phyloP scores from a whole-genome alignment of 30 jellyfish, hydroid and myxozoan species.

The Hydractinia echinata region DNA sequence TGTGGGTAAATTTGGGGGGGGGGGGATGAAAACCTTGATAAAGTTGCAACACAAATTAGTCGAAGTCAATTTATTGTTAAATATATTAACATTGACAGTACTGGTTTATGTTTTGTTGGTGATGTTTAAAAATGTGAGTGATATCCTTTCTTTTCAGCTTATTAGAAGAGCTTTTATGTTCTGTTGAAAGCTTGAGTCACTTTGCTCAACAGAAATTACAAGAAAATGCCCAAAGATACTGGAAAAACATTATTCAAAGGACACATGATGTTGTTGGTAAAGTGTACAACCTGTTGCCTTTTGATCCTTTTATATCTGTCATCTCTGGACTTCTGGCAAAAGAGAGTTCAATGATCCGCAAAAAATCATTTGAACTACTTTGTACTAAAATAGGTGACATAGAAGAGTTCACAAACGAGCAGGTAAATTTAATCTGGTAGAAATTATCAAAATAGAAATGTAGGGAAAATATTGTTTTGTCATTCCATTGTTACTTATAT shows the following conservation, averaged over 20 bases:
- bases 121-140: too few species aligned
- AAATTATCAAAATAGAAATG: too few species aligned
- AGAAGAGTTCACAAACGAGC: conserved; percentile 18
- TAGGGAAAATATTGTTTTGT: too few species aligned
- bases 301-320: conserved; percentile 59
- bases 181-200: conserved; percentile 34
- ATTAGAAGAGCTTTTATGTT: conserved; percentile 51
- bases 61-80: too few species aligned
- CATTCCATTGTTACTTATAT: too few species aligned
- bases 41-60: too few species aligned
- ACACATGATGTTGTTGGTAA: conserved; percentile 34
- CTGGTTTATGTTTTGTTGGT: too few species aligned
- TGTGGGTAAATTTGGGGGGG: too few species aligned
- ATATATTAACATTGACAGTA: too few species aligned
- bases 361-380: conserved; percentile 61
- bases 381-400: conserved; percentile 37
- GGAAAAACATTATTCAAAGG: conserved; percentile 47
- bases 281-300: conserved; percentile 55
- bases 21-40: too few species aligned
- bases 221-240: conserved; percentile 38
- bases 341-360: conserved; percentile 45
- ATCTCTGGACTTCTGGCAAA: conserved; percentile 43
- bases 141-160: conserved; percentile 28
- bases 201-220: conserved; percentile 13
- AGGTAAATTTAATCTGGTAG: conserved; percentile 40